phyloP scores from a whole-genome alignment of 2,797 vertebrate genomes.

The Darevskia nairensis region DNA sequence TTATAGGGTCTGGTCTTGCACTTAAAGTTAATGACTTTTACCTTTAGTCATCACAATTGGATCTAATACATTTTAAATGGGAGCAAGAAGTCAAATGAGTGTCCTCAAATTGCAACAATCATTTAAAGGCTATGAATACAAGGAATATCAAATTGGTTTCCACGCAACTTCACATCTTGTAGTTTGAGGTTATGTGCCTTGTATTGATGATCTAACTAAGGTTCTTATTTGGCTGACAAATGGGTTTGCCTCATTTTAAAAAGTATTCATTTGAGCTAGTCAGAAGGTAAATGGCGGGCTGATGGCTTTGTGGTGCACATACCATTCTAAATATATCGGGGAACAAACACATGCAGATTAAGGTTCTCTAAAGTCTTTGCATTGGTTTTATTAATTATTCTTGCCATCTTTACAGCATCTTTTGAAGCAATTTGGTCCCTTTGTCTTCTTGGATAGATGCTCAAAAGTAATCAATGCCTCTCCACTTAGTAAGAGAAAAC shows the following conservation, averaged over 20 bases:
- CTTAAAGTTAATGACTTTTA: constrained; percentile 47
- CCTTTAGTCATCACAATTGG: constrained; percentile 47
- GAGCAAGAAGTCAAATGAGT: constrained; percentile 39
- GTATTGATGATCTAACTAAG: not conserved
- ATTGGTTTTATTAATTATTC: not conserved
- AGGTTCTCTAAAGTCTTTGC: not conserved
- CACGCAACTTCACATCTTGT: constrained; percentile 10
- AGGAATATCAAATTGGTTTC: constrained; percentile 26
- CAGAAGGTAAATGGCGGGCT: not conserved
- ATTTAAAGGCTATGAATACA: constrained; percentile 31
- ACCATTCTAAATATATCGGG: not conserved
- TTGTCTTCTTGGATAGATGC: not conserved
- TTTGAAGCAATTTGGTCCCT: not conserved
- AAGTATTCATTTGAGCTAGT: not conserved
- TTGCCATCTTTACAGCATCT: not conserved
- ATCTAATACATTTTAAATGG: constrained; percentile 39
- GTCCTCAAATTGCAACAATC: constrained; percentile 21
- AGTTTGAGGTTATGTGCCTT: constrained; percentile 9
- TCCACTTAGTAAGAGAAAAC: not conserved
- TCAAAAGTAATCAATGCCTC: not conserved
- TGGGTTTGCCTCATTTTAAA: not conserved
- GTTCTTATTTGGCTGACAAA: not conserved
- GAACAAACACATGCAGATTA: not conserved
- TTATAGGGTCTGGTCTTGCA: constrained; percentile 36
- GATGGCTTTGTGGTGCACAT: not conserved